Evolutionary conservation across 2,888 invertebrate species (phyloP).

Genomic region (Macaria liturata): DNA sequence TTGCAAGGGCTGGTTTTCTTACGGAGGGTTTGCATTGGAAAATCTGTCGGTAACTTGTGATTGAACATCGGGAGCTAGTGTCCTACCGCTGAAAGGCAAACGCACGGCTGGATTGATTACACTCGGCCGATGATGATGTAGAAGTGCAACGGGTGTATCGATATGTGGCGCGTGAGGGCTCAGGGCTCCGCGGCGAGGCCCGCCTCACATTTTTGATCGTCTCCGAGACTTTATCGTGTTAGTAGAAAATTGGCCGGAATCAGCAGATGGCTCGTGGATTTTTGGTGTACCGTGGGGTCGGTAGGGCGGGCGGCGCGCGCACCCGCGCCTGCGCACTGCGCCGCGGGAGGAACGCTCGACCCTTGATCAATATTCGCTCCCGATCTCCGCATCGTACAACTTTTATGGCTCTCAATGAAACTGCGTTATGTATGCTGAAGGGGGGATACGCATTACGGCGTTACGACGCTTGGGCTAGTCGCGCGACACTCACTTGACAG

Average conservation of each 20-base stretch:
- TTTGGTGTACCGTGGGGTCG: constrained; percentile 48
- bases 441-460: constrained; percentile 20
- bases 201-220: constrained; percentile 39
- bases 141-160: constrained; percentile 64
- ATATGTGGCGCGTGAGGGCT: constrained; percentile 61
- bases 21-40: constrained; percentile 94
- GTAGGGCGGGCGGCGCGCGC: constrained; percentile 48
- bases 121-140: constrained; percentile 44
- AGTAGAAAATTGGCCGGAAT: constrained; percentile 30
- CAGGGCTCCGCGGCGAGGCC: constrained; percentile 34
- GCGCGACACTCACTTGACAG: constrained; percentile 1
- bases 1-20: constrained; percentile 97
- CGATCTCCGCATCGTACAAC: constrained; percentile 60
- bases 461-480: constrained; percentile 18
- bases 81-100: constrained; percentile 72
- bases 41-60: constrained; percentile 83
- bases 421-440: constrained; percentile 37
- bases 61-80: constrained; percentile 77
- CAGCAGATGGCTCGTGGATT: constrained; percentile 38
- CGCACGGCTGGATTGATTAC: constrained; percentile 58
- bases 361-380: constrained; percentile 76
- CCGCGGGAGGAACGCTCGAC: constrained; percentile 44
- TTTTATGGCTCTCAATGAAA: constrained; percentile 60
- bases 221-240: constrained; percentile 28
- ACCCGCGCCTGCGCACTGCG: constrained; percentile 24